phyloP scores from a whole-genome alignment of 2,888 invertebrate species.

The Troides aeacus region DNA sequence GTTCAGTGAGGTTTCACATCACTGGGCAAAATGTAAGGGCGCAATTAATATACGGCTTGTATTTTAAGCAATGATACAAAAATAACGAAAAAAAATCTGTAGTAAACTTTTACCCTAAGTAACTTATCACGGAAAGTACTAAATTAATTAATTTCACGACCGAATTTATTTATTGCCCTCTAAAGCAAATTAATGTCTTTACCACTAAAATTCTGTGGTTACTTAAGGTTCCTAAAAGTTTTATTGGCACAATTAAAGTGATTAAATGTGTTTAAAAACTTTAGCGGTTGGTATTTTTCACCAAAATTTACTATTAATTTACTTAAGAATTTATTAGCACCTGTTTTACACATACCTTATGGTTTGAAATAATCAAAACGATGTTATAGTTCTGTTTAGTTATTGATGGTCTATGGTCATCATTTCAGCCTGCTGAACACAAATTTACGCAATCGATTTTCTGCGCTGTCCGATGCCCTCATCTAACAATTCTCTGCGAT shows the following conservation, averaged over 20 bases:
- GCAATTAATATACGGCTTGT: neutral
- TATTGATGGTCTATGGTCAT: too few relatives aligned
- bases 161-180: slow-evolving; percentile 2
- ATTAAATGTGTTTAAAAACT: neutral
- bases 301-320: neutral
- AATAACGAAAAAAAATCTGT: neutral
- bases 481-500: too few relatives aligned
- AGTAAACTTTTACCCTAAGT: neutral
- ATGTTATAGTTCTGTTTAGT: too few relatives aligned
- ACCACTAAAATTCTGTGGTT: neutral
- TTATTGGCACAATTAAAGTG: slow-evolving; percentile 1
- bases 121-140: neutral
- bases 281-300: neutral
- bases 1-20: too few relatives aligned
- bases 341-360: too few relatives aligned
- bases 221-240: neutral
- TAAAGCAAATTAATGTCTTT: slow-evolving; percentile 3
- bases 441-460: too few relatives aligned
- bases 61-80: neutral
- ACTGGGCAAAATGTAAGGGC: too few relatives aligned
- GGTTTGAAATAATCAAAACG: too few relatives aligned
- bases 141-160: neutral
- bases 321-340: too few relatives aligned
- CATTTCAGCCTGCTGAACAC: too few relatives aligned
- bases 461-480: too few relatives aligned